Base-by-base conservation (phyloP, 2,113 vertebrate species). In the Dermatemys mawii region DNA sequence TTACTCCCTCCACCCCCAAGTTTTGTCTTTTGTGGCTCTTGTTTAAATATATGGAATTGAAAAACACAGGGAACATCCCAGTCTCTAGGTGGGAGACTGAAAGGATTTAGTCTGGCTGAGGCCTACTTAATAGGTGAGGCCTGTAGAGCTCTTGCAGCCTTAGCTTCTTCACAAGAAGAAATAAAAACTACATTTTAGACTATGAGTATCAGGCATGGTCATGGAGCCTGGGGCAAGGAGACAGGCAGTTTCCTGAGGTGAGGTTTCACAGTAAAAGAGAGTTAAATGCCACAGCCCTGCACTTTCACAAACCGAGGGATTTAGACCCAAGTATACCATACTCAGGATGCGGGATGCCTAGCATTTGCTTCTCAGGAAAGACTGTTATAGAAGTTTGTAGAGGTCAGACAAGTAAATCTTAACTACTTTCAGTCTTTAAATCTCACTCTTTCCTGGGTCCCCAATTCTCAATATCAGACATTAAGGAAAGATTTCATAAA, bases 81-180 rank as follows among this genome's bases (percentile, higher is more conserved):
- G 8, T 78, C 89, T 46, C 16, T 76, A 81, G 79, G 51, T 32
- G 5, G 48, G 79, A 46, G 13, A 48, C 70, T n/a, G 82, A 80
- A 87, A 12, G 57, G n/a, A 5, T 22, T 19, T 3, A 84, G 83
- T 55, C 79, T 91, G 1, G 83, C 90, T 22, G 94, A 94, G 97
- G 97, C 97, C 97, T 97, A 97, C 87, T 50, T 44, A 92, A 57
- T 60, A 67, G 90, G 78, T 63, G 81, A 93, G 92, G 96, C 97
- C 95, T 96, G 83, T 38, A 27, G 35, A 81, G 44, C 8, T 48
- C 75, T 76, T 55, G 46, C 86, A 48, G 63, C 55, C 67, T 55
- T 70, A 22, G 87, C 78, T 87, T 44, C n/a, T 17, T 41, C n/a
- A 35, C 55, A 35, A 46, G 24, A 60, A 49, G 60, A 81, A 78